Conservation (phyloP, 2,113 vertebrate species). For the Aegithalos caudatus region DNA sequence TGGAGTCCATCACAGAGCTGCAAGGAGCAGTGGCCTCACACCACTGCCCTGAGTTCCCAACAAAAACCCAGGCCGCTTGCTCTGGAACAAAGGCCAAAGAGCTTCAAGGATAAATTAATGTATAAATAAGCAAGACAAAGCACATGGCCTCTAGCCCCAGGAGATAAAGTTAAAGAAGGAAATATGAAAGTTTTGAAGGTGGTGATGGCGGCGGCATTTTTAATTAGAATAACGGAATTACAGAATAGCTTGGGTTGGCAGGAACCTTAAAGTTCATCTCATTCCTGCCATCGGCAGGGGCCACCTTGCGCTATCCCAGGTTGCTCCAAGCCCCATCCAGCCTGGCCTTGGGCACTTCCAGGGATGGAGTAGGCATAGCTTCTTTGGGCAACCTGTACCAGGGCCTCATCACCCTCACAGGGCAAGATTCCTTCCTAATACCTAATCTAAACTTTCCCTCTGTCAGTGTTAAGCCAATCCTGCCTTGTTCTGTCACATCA, state of each 20-base stretch:
- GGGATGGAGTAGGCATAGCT: background rate
- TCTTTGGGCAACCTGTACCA: background rate
- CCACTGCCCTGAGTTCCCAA: background rate
- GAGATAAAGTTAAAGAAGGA: background rate
- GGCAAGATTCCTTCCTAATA: background rate
- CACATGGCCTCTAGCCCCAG: fast-evolving
- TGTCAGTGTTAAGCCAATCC: background rate
- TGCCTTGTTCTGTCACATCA: background rate
- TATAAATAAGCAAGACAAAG: background rate
- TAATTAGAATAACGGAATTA: background rate
- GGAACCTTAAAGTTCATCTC: background rate
- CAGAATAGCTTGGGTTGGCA: background rate
- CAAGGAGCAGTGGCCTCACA: background rate
- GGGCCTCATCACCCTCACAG: background rate
- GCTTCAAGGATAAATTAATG: fast-evolving
- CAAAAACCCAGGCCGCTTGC: fast-evolving
- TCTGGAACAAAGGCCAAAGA: background rate
- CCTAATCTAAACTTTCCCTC: background rate
- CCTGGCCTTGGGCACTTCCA: background rate
- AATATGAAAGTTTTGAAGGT: background rate
- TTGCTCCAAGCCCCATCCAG: fast-evolving
- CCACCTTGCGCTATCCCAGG: background rate
- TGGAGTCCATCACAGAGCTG: fast-evolving
- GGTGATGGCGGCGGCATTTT: fast-evolving
- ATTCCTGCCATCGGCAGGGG: background rate